phyloP scores from a whole-genome alignment of 2,113 vertebrate species.

The Pandion haliaetus region DNA sequence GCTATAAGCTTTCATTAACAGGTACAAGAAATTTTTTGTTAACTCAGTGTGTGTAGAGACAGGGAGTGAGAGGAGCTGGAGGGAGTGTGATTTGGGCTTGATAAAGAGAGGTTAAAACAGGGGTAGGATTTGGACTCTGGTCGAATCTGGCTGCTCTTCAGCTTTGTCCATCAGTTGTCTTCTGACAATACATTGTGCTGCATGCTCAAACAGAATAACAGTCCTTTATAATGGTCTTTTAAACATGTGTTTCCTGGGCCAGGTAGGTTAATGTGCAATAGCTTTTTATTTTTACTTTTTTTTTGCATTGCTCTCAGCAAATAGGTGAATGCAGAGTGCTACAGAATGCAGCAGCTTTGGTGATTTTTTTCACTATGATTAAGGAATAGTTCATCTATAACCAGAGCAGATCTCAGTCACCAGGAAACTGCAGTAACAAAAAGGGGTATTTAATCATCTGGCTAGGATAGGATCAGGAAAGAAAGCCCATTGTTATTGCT shows the following conservation, averaged over 20 bases:
- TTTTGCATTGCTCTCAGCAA: background rate
- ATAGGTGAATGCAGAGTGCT: background rate
- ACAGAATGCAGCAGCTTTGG: background rate
- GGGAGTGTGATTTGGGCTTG: background rate
- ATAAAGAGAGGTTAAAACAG: conserved; percentile 14
- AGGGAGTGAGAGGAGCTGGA: background rate
- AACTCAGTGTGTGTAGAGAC: background rate
- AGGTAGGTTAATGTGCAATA: background rate
- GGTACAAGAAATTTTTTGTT: conserved; percentile 55
- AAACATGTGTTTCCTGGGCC: background rate
- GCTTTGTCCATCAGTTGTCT: conserved; percentile 20
- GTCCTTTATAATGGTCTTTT: background rate
- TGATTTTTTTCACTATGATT: background rate
- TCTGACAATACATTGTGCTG: background rate
- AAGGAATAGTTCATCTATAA: conserved; percentile 11
- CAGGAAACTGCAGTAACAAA: conserved; percentile 8
- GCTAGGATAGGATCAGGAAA: background rate
- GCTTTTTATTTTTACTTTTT: background rate
- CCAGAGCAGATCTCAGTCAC: conserved; percentile 16
- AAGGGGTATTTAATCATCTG: conserved; percentile 20
- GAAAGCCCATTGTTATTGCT: background rate
- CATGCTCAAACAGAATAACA: background rate
- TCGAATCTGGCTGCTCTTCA: conserved; percentile 16
- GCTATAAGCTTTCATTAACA: conserved; percentile 69
- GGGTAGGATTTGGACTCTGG: conserved; percentile 25